Percentiles rank a stretch among this genome's conserved stretches.
phyloP scores from a whole-genome alignment of 2,888 invertebrate genomes.

The Rotaria macrura region DNA sequence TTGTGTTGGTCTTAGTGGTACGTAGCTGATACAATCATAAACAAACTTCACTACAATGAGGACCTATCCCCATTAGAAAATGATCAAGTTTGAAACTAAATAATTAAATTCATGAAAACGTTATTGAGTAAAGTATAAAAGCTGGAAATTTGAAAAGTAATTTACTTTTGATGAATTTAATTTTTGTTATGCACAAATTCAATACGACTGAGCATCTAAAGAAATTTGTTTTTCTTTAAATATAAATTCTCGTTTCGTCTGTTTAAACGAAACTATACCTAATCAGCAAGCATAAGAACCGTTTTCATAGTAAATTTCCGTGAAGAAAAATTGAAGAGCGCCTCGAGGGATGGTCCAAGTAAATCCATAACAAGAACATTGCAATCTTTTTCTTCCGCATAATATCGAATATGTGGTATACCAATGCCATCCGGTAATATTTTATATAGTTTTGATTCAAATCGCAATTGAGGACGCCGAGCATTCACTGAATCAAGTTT shows the following conservation, averaged over 20 bases:
- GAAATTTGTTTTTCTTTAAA: too few relatives aligned
- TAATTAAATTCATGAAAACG: background rate
- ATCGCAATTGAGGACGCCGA: constrained; percentile 53
- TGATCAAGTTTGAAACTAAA: constrained; percentile 62
- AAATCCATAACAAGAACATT: constrained; percentile 60
- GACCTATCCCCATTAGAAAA: constrained; percentile 54
- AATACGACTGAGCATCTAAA: too few relatives aligned
- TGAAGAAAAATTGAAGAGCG: constrained; percentile 96
- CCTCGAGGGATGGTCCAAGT: constrained; percentile 44
- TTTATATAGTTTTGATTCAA: constrained; percentile 54
- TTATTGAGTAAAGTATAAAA: too few relatives aligned
- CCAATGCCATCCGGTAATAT: constrained; percentile 53
- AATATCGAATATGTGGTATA: too few relatives aligned
- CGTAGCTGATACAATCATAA: background rate
- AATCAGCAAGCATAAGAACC: too few relatives aligned
- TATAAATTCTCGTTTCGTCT: too few relatives aligned
- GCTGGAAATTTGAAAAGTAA: too few relatives aligned
- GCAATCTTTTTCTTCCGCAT: constrained; percentile 53
- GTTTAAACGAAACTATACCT: too few relatives aligned
- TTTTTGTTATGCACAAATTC: too few relatives aligned
- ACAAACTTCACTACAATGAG: constrained; percentile 46
- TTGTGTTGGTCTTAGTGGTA: too few relatives aligned
- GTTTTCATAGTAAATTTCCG: constrained; percentile 98
- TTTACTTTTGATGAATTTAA: too few relatives aligned
- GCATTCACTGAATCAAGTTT: constrained; percentile 53